Evolutionary conservation across 1,140 invertebrate genomes (phyloP).

Genomic region (Drosophila nebulosa): DNA sequence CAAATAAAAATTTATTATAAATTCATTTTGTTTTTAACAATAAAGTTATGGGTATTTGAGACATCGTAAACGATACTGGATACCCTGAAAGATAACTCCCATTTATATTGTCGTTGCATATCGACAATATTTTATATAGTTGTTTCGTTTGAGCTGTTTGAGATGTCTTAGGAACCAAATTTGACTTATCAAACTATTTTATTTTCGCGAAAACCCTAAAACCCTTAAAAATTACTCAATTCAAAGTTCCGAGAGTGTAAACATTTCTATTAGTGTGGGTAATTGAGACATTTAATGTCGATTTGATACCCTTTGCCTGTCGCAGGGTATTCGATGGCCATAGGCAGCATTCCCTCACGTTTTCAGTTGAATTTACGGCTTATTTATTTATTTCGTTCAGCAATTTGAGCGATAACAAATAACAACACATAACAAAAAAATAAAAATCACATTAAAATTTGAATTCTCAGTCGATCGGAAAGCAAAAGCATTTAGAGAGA

Average conservation of each 20-base stretch:
- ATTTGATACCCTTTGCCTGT: not conserved
- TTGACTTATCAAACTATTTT: not conserved
- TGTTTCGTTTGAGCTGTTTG: too few relatives aligned
- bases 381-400: not conserved
- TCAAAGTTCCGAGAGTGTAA: not conserved
- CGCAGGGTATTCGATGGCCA: not conserved
- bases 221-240: not conserved
- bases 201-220: too few relatives aligned
- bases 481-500: slow-evolving; percentile 8
- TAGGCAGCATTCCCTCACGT: not conserved
- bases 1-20: slow-evolving; percentile 5
- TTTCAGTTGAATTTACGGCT: not conserved
- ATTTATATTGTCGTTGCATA: too few relatives aligned
- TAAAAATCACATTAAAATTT: slow-evolving; percentile 32
- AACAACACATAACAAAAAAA: slow-evolving; percentile 23
- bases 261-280: not conserved
- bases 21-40: not conserved
- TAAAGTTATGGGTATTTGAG: not conserved
- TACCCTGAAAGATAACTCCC: not conserved
- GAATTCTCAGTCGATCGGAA: not conserved
- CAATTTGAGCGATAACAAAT: slow-evolving; percentile 12
- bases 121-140: too few relatives aligned
- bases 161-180: too few relatives aligned
- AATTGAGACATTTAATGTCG: not conserved
- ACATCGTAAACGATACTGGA: not conserved